Conservation (phyloP, 2,113 vertebrate genomes). For the Pelodiscus sinensis region DNA sequence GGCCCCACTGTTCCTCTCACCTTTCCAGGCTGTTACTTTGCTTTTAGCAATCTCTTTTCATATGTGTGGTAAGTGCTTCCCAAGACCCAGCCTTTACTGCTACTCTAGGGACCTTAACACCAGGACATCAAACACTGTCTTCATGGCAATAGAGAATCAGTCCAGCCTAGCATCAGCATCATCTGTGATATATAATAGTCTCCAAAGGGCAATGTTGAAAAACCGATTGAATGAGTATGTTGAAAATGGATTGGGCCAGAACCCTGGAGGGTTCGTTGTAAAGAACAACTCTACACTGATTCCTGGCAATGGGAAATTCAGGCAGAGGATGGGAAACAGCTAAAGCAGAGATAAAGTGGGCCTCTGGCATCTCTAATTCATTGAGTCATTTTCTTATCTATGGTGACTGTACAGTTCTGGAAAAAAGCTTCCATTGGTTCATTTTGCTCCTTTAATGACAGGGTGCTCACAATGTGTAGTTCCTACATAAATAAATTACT, state of each 20-base stretch:
- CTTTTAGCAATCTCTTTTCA: background rate
- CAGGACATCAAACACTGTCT: background rate
- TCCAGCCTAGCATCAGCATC: background rate
- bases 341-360: rapidly evolving
- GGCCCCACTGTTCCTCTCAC: background rate
- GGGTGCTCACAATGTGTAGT: background rate
- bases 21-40: background rate
- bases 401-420: background rate
- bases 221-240: constrained; percentile 25
- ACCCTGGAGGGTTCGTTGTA: background rate
- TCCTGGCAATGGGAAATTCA: background rate
- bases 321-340: background rate
- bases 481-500: background rate
- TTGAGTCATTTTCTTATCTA: background rate
- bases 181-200: constrained; percentile 20
- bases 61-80: constrained; percentile 22
- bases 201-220: constrained; percentile 47
- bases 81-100: constrained; percentile 45
- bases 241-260: constrained; percentile 4
- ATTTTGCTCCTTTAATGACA: background rate
- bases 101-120: constrained; percentile 58
- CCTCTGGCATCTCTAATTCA: background rate
- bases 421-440: background rate
- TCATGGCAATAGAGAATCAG: constrained; percentile 45
- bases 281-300: background rate